Evolutionary conservation across 2,797 vertebrate species (phyloP).

Genomic region (Botia almorhae): DNA sequence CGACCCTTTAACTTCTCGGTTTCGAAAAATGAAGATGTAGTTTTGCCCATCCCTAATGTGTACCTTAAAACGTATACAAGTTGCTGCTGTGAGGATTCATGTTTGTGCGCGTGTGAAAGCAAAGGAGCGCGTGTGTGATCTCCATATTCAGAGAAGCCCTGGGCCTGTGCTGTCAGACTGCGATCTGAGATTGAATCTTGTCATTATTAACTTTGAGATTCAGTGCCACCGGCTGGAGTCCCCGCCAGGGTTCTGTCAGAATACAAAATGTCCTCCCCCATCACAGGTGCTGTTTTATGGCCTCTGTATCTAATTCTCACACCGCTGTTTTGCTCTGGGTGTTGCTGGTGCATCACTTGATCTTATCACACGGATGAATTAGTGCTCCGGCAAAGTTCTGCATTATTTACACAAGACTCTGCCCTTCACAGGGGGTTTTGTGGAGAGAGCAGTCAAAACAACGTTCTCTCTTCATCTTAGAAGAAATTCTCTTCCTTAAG

Average conservation of each 20-base stretch:
- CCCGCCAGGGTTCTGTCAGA: constrained; percentile 37
- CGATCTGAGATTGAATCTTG: constrained; percentile 32
- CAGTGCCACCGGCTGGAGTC: constrained; percentile 24
- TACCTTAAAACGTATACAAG: background rate
- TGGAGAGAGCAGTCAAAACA: background rate
- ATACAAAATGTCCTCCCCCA: constrained; percentile 33
- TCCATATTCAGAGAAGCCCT: background rate
- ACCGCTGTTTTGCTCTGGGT: constrained; percentile 28
- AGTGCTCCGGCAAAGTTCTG: constrained; percentile 13
- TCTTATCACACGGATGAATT: constrained; percentile 31
- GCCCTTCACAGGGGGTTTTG: constrained; percentile 31
- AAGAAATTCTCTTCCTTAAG: background rate
- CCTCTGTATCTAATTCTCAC: constrained; percentile 19
- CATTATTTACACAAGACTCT: constrained; percentile 33
- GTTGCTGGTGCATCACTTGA: constrained; percentile 12
- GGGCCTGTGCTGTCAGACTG: constrained; percentile 29
- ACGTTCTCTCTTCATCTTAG: background rate
- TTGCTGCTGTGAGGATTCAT: background rate
- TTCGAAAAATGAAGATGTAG: too few relatives aligned
- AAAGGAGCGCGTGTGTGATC: background rate
- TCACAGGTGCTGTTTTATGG: background rate
- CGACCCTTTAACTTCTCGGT: background rate
- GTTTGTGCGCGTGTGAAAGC: background rate
- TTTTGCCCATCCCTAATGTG: background rate
- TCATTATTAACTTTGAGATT: constrained; percentile 46